Evolutionary conservation across 2,888 invertebrate species (phyloP).

Genomic region (Trissoscelio sp.): DNA sequence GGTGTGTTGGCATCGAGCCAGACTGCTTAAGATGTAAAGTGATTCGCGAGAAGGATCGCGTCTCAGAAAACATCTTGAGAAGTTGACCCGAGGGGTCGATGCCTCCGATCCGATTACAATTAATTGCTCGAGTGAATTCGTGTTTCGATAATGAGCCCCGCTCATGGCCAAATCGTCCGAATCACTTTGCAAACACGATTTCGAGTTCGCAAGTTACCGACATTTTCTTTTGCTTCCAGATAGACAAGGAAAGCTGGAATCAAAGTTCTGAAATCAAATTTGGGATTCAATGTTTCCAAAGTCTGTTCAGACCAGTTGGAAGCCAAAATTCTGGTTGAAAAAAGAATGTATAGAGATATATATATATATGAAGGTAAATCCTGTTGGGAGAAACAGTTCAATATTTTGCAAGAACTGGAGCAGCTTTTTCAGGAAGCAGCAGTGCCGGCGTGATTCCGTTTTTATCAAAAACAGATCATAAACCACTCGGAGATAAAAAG

Average conservation of each 20-base stretch:
- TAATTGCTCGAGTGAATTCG: constrained; percentile 59
- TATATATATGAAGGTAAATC: no score
- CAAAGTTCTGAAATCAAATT: no score
- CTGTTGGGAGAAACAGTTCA: no score
- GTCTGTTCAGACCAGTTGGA: no score
- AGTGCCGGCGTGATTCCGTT: constrained; percentile 11
- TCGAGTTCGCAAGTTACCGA: constrained; percentile 21
- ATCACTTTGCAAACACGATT: constrained; percentile 41
- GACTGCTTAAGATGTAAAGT: constrained; percentile 66
- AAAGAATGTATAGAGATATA: no score
- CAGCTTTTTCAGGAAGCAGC: neutral
- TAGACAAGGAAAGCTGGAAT: no score
- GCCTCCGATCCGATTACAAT: constrained; percentile 61
- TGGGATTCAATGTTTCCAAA: no score
- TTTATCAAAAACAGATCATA: constrained; percentile 29
- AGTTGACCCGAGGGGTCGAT: constrained; percentile 56
- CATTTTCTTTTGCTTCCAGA: neutral
- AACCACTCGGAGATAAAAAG: constrained; percentile 28
- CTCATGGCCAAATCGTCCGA: constrained; percentile 50
- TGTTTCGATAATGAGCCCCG: constrained; percentile 56
- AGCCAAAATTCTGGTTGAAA: no score
- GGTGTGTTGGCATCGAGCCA: constrained; percentile 71
- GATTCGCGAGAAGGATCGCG: constrained; percentile 56
- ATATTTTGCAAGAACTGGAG: no score
- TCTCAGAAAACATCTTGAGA: constrained; percentile 65